phyloP scores from a whole-genome alignment of 2,797 vertebrate genomes.

The Rhinoraja longicauda region DNA sequence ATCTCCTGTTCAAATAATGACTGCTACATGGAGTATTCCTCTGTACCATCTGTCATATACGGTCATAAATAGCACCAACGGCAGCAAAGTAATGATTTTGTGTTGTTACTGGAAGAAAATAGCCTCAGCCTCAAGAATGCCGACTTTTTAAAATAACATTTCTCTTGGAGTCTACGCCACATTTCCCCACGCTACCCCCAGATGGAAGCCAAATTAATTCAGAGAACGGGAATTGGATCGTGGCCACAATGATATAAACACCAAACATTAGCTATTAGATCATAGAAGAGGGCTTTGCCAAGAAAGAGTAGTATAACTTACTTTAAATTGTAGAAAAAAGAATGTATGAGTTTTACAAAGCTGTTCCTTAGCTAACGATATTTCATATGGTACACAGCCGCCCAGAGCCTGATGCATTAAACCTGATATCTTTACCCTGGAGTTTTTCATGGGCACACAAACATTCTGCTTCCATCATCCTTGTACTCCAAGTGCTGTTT shows the following conservation, averaged over 20 bases:
- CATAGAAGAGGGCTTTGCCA: background rate
- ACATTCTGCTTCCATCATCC: background rate
- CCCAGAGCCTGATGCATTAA: background rate
- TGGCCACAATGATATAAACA: background rate
- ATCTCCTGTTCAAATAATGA: slow-evolving; percentile 24
- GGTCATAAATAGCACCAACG: background rate
- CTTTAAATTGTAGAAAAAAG: background rate
- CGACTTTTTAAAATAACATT: background rate
- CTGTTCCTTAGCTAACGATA: background rate
- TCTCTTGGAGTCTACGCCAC: background rate
- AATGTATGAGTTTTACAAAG: background rate
- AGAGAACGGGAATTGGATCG: background rate
- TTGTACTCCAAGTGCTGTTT: background rate
- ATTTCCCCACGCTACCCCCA: background rate
- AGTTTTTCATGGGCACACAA: background rate
- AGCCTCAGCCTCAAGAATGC: background rate
- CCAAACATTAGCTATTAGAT: background rate
- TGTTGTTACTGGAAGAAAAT: background rate
- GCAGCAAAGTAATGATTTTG: background rate
- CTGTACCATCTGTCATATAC: background rate
- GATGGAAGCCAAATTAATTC: slow-evolving; percentile 20
- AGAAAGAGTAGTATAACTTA: background rate
- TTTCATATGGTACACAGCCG: background rate
- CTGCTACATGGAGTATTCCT: background rate
- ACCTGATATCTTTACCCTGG: background rate